phyloP scores from a whole-genome alignment of 2,113 vertebrate species.

The Nothobranchius kuhntae region DNA sequence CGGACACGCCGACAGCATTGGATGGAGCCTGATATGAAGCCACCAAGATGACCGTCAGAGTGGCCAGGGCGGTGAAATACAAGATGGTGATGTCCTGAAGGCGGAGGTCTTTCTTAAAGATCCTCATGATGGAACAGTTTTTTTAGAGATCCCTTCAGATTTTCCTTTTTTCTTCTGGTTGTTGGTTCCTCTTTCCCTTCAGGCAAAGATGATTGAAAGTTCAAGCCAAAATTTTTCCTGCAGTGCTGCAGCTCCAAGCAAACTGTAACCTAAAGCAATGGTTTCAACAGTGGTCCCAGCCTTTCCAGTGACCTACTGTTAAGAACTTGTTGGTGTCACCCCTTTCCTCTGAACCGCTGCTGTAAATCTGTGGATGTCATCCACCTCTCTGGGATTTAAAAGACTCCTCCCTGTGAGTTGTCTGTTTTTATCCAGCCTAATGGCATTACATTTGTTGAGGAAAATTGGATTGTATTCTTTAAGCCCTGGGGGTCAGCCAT shows the following conservation, averaged over 20 bases:
- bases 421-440: slow-evolving; percentile 79
- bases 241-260: background rate
- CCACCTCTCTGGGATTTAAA: slow-evolving; percentile 57
- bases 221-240: slow-evolving; percentile 16
- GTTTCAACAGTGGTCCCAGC: too few relatives aligned
- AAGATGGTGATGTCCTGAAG: slow-evolving; percentile 85
- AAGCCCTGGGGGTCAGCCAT: slow-evolving; percentile 81
- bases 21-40: slow-evolving; percentile 82
- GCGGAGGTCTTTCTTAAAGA: slow-evolving; percentile 73
- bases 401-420: slow-evolving; percentile 61
- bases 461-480: slow-evolving; percentile 86
- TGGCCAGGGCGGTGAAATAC: slow-evolving; percentile 86
- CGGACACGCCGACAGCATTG: slow-evolving; percentile 21
- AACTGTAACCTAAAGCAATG: too few relatives aligned
- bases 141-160: background rate
- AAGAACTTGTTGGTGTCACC: slow-evolving; percentile 57
- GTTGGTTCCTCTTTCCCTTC: background rate
- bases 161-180: background rate
- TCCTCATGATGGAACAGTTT: slow-evolving; percentile 44
- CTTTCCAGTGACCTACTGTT: background rate
- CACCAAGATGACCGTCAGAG: slow-evolving; percentile 89
- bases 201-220: slow-evolving; percentile 5
- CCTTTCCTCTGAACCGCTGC: slow-evolving; percentile 31
- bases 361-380: slow-evolving; percentile 43
- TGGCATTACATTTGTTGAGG: slow-evolving; percentile 85